Base-by-base conservation (phyloP, 2,888 invertebrate species). In the Dynastes maya region DNA sequence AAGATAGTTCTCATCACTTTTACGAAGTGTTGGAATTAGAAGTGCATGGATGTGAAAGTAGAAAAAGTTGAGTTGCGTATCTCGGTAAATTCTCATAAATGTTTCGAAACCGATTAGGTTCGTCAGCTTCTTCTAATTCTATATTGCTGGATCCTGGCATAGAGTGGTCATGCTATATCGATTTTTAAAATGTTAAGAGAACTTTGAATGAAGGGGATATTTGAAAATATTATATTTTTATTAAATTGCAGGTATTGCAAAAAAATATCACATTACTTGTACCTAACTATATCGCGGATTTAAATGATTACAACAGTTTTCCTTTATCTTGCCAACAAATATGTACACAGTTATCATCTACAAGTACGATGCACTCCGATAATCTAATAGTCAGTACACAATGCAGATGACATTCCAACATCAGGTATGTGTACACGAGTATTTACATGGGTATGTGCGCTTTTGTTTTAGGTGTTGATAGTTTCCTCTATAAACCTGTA, bases 1-100 rank as follows among this genome's bases (percentile, higher is more conserved):
- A 22, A 72, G 40, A 72, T 58, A 40, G 27, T 58, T 72, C 72
- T 72, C 72, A 58, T 72, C 22, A 58, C 58, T 58, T 40, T 72
- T 37, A 4, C 27, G 37, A 40, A 40, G 58, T 58, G 58, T 11
- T 40, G 72, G 58, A 58, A 37, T 58, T 58, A 72, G 11, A 72
- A 16, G 37, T 58, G 51, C 32, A 9, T 32, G 32, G 32, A 55
- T 71, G 71, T 71, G 71, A 71, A 71, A 72, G 72, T 58, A 27
- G 45, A 45, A 27, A 63, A 63, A 45, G 45, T 11, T 45, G 11
- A 11, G 8, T 45, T 45, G 45, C 45, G 0, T 45, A 11, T 2
- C 27, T 4, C 2, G 11, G 63, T 29, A 67, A 4, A 8, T 49
- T 67, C 45, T 67, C 67, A 67, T 11, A 67, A 67, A 37, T 27